phyloP scores from a whole-genome alignment of 2,888 invertebrate species.

The Bimastos eiseni region DNA sequence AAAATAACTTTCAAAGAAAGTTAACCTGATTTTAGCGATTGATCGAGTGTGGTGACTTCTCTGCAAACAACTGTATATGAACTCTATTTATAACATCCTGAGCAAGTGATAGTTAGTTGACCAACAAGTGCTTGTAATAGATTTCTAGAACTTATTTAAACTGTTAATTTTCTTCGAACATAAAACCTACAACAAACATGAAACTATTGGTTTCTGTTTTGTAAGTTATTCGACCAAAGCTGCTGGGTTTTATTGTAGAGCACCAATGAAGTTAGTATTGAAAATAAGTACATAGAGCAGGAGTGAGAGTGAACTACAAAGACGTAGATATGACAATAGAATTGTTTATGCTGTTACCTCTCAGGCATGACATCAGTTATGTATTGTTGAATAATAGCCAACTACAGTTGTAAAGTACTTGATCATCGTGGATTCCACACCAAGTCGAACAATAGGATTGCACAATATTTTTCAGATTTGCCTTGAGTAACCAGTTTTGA shows the following conservation, averaged over 20 bases:
- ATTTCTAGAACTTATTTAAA: conserved; percentile 3
- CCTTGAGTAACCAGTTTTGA: not conserved
- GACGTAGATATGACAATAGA: not conserved
- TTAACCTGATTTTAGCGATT: not conserved
- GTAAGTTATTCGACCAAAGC: not conserved
- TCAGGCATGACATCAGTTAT: not conserved
- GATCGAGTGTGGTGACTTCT: not conserved
- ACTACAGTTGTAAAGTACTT: too few relatives aligned
- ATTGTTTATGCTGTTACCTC: not conserved
- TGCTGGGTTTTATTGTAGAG: not conserved
- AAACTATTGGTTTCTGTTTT: not conserved
- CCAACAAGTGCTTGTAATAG: not conserved
- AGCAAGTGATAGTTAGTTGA: conserved; percentile 7
- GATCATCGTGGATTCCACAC: not conserved
- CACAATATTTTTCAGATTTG: not conserved
- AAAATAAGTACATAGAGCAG: not conserved
- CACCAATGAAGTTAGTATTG: not conserved
- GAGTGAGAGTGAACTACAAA: not conserved
- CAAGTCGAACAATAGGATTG: not conserved
- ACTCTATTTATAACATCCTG: not conserved
- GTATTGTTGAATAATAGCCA: not conserved
- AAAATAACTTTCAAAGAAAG: not conserved
- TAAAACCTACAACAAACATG: not conserved
- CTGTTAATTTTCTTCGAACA: not conserved
- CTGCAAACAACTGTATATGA: not conserved